These are phyloP conservation scores for Anadara kagoshimensis DNA, from an alignment of 1,140 invertebrate genomes.

Conservation along the genomic window DNA sequence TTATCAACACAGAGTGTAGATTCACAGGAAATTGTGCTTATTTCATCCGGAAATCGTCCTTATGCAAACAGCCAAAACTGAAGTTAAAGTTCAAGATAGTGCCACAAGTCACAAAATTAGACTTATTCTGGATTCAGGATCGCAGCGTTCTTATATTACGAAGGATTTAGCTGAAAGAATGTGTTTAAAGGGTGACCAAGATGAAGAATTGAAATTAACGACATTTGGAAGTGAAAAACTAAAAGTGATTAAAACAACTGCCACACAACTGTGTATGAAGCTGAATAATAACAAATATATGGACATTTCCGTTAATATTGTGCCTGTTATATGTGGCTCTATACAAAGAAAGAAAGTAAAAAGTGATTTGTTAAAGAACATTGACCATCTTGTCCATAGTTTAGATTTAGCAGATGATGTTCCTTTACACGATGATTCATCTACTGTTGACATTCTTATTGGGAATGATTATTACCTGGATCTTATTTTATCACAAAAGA, in stretches of 20 bases:
- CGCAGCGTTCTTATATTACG: neutral
- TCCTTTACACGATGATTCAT: slow-evolving; percentile 5
- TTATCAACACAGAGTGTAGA: neutral
- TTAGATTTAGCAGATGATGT: slow-evolving; percentile 17
- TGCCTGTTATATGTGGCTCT: slow-evolving; percentile 11
- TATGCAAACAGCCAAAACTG: slow-evolving; percentile 38
- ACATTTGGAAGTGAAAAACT: slow-evolving; percentile 4
- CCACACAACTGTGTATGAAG: slow-evolving; percentile 13
- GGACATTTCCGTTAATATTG: slow-evolving; percentile 9
- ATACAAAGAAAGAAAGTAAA: neutral
- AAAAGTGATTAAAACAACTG: neutral
- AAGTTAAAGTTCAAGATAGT: too few species aligned
- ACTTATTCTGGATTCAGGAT: neutral
- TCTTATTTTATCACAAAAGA: slow-evolving; percentile 19
- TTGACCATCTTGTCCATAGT: neutral
- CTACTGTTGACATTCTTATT: slow-evolving; percentile 7
- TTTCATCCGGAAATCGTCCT: slow-evolving; percentile 37
- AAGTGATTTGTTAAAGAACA: neutral
- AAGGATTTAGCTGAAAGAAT: neutral
- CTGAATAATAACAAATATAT: slow-evolving; percentile 23
- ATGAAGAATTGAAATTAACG: neutral
- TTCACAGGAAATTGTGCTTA: slow-evolving; percentile 8
- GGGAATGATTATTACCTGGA: slow-evolving; percentile 35
- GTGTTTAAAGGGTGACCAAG: neutral
- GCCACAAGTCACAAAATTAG: neutral